These are phyloP conservation scores for Eidolon helvum DNA, from an alignment of 2,113 vertebrate species.

Conservation along the genomic window DNA sequence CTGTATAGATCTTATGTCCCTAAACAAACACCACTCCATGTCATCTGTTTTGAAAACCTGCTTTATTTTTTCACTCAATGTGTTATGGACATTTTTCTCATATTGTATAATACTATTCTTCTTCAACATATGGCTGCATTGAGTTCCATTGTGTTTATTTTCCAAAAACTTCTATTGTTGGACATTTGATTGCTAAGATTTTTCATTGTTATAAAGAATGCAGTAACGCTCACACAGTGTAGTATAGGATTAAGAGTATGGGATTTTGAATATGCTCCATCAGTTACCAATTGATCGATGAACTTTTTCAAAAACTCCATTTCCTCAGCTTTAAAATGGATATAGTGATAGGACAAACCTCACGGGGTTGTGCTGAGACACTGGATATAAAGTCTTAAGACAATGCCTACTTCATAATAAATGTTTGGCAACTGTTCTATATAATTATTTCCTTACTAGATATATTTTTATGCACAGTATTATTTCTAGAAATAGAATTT, in stretches of 20 bases:
- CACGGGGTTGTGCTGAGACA: neutral
- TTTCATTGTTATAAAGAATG: conserved; percentile 49
- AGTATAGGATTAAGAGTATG: neutral
- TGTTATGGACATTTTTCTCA: neutral
- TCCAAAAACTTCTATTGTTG: neutral
- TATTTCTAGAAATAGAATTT: conserved; percentile 31
- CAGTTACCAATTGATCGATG: neutral
- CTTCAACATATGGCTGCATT: neutral
- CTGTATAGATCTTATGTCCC: neutral
- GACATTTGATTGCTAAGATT: conserved; percentile 3
- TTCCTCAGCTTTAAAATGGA: neutral
- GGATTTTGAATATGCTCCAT: neutral
- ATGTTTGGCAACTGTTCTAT: neutral
- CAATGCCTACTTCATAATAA: neutral
- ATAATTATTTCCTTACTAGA: neutral
- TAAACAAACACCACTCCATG: neutral
- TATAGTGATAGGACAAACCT: neutral
- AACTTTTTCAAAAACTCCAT: neutral
- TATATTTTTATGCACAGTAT: neutral
- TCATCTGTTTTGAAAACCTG: neutral
- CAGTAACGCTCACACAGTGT: neutral
- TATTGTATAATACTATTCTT: neutral
- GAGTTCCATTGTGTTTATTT: conserved; percentile 49
- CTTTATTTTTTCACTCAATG: neutral
- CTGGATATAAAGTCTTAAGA: neutral